Evolutionary conservation across 2,888 invertebrate genomes (phyloP).

Genomic region (Meloe dianella): DNA sequence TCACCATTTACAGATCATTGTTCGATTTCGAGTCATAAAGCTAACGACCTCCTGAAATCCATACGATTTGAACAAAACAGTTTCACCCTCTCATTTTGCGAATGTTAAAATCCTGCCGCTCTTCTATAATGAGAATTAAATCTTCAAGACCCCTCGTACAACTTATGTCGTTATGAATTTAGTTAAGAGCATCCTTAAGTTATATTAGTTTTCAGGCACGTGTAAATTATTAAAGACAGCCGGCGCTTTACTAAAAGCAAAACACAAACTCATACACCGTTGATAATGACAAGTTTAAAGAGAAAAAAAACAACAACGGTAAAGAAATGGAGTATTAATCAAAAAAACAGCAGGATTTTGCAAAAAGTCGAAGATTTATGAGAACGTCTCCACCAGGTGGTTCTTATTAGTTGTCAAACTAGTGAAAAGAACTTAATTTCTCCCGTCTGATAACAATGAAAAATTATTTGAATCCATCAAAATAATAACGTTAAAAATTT

Average conservation of each 20-base stretch:
- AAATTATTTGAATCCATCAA: background rate
- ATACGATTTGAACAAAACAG: constrained; percentile 17
- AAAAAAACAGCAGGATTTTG: background rate
- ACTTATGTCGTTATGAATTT: constrained; percentile 36
- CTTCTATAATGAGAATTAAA: constrained; percentile 33
- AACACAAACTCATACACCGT: background rate
- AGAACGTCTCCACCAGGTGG: constrained; percentile 17
- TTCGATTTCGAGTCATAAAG: constrained; percentile 14
- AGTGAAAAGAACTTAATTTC: background rate
- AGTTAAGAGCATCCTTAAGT: constrained; percentile 30
- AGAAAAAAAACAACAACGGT: background rate
- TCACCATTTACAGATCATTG: constrained; percentile 4
- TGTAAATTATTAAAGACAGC: constrained; percentile 30
- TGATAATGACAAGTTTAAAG: background rate
- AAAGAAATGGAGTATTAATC: background rate
- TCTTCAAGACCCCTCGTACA: constrained; percentile 26
- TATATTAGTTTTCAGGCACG: constrained; percentile 31
- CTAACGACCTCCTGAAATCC: constrained; percentile 20
- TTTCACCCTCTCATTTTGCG: constrained; percentile 21
- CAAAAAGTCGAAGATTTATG: background rate
- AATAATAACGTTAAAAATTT: background rate
- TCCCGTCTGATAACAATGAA: background rate
- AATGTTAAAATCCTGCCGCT: constrained; percentile 14
- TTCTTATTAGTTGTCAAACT: constrained; percentile 20
- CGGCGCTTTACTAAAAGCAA: constrained; percentile 4